phyloP scores from a whole-genome alignment of 92 coral and sea anemone species.

The Actinostola sp. region DNA sequence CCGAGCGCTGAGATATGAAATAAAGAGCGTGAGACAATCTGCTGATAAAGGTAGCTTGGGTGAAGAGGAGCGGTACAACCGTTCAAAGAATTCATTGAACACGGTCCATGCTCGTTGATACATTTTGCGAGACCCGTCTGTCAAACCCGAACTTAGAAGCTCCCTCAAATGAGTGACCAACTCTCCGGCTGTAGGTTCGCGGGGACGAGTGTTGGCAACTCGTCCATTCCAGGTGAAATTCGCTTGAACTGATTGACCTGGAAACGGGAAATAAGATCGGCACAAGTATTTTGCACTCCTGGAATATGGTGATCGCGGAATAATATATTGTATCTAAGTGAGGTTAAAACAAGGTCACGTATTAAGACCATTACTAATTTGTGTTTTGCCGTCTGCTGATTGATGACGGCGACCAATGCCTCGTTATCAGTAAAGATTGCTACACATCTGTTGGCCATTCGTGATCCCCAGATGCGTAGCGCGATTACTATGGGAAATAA shows the following conservation, averaged over 20 bases:
- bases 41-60: constrained; percentile 12
- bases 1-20: constrained; percentile 29
- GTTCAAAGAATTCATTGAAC: constrained; percentile 10
- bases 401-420: constrained; percentile 34
- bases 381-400: constrained; percentile 24
- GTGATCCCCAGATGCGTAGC: constrained; percentile 39
- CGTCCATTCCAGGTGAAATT: no score
- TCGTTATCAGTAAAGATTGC: no score
- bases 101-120: constrained; percentile 32
- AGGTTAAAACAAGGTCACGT: constrained; percentile 25
- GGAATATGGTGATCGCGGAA: constrained; percentile 25
- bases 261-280: constrained; percentile 28
- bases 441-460: constrained; percentile 35
- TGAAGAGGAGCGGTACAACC: neutral
- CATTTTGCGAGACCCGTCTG: no score
- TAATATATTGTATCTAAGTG: constrained; percentile 11
- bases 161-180: constrained; percentile 25
- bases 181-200: constrained; percentile 46
- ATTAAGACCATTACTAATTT: constrained; percentile 25
- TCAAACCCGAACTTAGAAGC: neutral
- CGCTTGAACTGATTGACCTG: no score
- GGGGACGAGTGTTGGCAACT: no score
- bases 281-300: constrained; percentile 26
- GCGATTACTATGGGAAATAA: constrained; percentile 37
- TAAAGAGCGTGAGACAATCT: constrained; percentile 6